Conservation (phyloP, 2,888 invertebrate species). For the Peribatodes rhomboidaria region DNA sequence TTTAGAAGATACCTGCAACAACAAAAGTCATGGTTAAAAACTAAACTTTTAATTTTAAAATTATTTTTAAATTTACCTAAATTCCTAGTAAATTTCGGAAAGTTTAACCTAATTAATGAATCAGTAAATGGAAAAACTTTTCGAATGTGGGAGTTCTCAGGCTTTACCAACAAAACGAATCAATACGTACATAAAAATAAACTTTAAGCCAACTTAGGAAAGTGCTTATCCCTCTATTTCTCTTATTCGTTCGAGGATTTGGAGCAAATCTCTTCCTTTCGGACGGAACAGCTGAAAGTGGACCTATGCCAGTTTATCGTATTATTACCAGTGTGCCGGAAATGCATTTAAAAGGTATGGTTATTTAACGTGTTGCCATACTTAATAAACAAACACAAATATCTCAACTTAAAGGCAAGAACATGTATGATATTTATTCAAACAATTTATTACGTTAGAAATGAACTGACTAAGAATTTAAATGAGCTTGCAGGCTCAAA, state of each 20-base stretch:
- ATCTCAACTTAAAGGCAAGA: too few species aligned
- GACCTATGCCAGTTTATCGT: constrained; percentile 1
- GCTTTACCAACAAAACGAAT: constrained; percentile 17
- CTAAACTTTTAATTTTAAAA: too few species aligned
- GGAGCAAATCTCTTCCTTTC: not conserved
- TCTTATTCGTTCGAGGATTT: constrained; percentile 15
- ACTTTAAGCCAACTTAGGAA: constrained; percentile 14
- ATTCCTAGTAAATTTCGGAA: not conserved
- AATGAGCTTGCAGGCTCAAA: too few species aligned
- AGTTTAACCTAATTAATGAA: constrained; percentile 17
- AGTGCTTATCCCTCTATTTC: constrained; percentile 15
- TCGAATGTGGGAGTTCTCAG: constrained; percentile 1
- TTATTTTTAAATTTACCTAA: not conserved
- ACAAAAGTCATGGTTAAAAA: too few species aligned
- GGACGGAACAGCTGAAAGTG: not conserved
- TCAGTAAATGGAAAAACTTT: constrained; percentile 29
- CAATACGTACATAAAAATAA: constrained; percentile 24
- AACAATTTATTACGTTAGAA: too few species aligned
- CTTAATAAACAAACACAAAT: too few species aligned
- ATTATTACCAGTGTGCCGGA: not conserved
- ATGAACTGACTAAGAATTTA: too few species aligned
- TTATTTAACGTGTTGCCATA: too few species aligned
- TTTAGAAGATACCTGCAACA: too few species aligned
- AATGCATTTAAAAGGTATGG: not conserved
- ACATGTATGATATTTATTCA: too few species aligned